These are phyloP conservation scores for Blomia tropicalis DNA, from an alignment of 2,888 invertebrate genomes.

Conservation along the genomic window DNA sequence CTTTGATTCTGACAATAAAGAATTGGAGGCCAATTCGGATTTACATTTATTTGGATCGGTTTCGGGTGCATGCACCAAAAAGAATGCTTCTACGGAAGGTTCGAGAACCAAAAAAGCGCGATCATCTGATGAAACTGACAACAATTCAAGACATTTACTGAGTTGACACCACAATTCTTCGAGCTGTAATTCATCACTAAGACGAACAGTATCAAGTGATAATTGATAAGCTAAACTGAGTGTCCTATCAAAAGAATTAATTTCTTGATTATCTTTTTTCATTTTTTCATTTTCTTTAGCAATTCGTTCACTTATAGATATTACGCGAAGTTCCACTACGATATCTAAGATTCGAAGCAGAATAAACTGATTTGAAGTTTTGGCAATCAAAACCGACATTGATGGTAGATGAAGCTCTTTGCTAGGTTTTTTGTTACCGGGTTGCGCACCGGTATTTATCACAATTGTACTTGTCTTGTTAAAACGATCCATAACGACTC, in stretches of 20 bases:
- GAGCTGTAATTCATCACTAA: neutral
- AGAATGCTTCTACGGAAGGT: constrained; percentile 77
- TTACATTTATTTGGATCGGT: neutral
- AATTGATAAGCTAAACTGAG: neutral
- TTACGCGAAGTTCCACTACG: neutral
- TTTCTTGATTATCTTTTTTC: neutral
- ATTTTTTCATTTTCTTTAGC: neutral
- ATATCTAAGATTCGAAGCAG: neutral
- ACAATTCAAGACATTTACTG: neutral
- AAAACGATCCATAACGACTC: neutral
- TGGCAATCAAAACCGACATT: neutral
- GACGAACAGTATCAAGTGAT: neutral
- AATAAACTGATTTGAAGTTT: neutral
- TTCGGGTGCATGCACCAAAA: constrained; percentile 47
- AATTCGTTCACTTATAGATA: neutral
- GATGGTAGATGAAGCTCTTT: constrained; percentile 5
- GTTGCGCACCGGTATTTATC: neutral
- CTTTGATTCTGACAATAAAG: constrained; percentile 31
- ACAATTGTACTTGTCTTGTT: neutral
- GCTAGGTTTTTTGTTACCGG: neutral
- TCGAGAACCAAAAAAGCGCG: constrained; percentile 41
- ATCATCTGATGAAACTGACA: neutral
- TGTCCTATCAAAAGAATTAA: too few species aligned
- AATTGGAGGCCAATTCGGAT: constrained; percentile 33
- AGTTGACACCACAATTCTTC: neutral